Percentiles rank a stretch among this genome's conserved stretches.
phyloP scores from a whole-genome alignment of 2,888 invertebrate species.

The Agrochola lota region DNA sequence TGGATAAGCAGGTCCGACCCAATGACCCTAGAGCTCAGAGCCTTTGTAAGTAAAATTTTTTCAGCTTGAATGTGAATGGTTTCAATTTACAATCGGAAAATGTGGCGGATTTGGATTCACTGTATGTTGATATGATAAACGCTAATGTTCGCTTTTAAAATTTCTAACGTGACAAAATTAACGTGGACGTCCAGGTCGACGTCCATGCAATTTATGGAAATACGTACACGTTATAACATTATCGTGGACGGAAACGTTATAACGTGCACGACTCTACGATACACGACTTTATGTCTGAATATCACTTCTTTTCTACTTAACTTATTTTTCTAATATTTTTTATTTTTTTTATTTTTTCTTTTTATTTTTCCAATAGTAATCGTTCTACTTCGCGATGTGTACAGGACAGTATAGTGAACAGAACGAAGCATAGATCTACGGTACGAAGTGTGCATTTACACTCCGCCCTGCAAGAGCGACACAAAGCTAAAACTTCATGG shows the following conservation, averaged over 20 bases:
- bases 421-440: not conserved
- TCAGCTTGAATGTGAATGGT: not conserved
- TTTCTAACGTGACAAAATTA: too few species aligned
- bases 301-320: not conserved
- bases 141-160: too few species aligned
- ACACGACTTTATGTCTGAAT: not conserved
- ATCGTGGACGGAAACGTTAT: too few species aligned
- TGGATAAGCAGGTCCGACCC: conserved; percentile 20
- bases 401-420: not conserved
- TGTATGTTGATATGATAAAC: not conserved
- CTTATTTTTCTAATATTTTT: not conserved
- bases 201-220: too few species aligned
- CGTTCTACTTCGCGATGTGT: not conserved
- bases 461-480: conserved; percentile 56
- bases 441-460: conserved; percentile 34
- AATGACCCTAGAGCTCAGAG: conserved; percentile 1
- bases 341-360: too few species aligned
- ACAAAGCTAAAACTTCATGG: conserved; percentile 78
- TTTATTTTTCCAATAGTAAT: not conserved
- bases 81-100: not conserved
- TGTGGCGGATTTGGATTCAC: not conserved
- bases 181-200: too few species aligned
- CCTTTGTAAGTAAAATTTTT: not conserved
- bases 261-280: too few species aligned
- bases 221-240: too few species aligned